Evolutionary conservation across 2,113 vertebrate species (phyloP).

Genomic region (human (Homo sapiens)): GRCh38 chr21:28353001-28353500

Average conservation of each 20-base stretch:
- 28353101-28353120: background rate
- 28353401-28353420: no score
- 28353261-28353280: constrained; percentile 12
- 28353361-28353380: background rate
- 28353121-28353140: constrained; percentile 25
- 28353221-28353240: constrained; percentile 46
- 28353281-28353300: constrained; percentile 7
- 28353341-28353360: constrained; percentile 16
- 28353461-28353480: no score
- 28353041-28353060: background rate
- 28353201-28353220: constrained; percentile 28
- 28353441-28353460: no score
- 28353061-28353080: background rate
- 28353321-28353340: background rate
- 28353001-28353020: background rate
- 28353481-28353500: no score
- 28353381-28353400: no score
- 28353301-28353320: constrained; percentile 38
- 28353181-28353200: constrained; percentile 56
- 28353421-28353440: no score
- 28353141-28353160: constrained; percentile 32
- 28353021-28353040: background rate
- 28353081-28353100: background rate
- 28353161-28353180: background rate
- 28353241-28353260: background rate